Conservation (phyloP, 2,113 vertebrate species). For the Limnothrissa miodon region DNA sequence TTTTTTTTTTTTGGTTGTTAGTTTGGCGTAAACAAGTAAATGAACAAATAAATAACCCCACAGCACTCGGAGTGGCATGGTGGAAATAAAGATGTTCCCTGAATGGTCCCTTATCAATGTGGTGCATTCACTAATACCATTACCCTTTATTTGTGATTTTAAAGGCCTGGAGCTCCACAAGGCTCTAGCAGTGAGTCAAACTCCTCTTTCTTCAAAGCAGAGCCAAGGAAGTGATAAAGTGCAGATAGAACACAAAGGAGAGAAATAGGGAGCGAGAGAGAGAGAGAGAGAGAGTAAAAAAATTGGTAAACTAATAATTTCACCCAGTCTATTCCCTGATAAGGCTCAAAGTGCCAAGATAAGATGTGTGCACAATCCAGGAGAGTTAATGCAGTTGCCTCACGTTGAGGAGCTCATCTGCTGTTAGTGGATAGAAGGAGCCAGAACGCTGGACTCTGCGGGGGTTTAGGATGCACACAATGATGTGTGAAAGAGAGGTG, state of each 20-base stretch:
- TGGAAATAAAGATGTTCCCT: not conserved
- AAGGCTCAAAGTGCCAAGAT: constrained; percentile 21
- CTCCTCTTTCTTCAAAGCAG: not conserved
- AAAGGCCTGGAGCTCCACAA: constrained; percentile 16
- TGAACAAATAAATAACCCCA: not conserved
- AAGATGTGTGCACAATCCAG: not conserved
- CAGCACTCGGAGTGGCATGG: not conserved
- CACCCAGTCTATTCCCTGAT: constrained; percentile 23
- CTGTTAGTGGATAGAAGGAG: not conserved
- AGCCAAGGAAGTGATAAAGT: constrained; percentile 21
- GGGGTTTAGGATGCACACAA: not conserved
- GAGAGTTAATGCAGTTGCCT: constrained; percentile 7
- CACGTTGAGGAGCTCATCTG: not conserved
- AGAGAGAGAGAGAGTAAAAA: not conserved
- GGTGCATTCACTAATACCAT: not conserved
- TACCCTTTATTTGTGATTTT: not conserved
- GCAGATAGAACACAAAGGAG: not conserved
- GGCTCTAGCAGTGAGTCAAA: not conserved
- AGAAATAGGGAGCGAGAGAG: not conserved
- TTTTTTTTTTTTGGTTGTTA: not conserved
- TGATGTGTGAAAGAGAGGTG: not conserved
- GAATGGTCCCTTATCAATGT: not conserved
- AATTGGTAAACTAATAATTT: constrained; percentile 1
- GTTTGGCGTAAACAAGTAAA: not conserved
- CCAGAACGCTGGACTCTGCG: not conserved